Base-by-base conservation (phyloP, 2,888 invertebrate species). In the Himalopsyche anomala region DNA sequence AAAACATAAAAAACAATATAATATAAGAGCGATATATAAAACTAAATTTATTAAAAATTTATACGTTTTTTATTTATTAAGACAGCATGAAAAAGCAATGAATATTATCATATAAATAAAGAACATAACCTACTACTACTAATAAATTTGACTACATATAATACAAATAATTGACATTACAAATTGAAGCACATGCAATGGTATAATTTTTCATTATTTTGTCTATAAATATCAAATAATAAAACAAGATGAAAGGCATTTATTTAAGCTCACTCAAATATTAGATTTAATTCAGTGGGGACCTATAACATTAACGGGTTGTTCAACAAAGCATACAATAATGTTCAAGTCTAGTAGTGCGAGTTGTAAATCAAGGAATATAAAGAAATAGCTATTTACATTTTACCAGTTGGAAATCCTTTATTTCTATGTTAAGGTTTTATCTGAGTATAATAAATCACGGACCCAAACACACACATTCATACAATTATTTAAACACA, bases 351-450 rank as follows among this genome's bases (percentile, higher is more conserved):
- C 74, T 12, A 74, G 38, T 38, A 74, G 11, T 74, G 38, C 11
- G 28, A 36, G 74, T 2, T 36, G 74, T 74, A 74, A 74, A 74
- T 74, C 85, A 86, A 82, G 81, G 62, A 86, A 87, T 54, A 84
- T 81, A 87, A 86, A 87, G 87, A 86, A 85, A 87, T 81, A 74
- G 83, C 42, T 87, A 86, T 87, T 86, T 86, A 87, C 87, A 86
- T 85, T 85, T 85, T 74, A 69, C 86, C 86, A 56, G 84, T 51
- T 83, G 45, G 82, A 86, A 87, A 87, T 86, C 87, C 87, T 87
- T 87, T 87, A 87, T 86, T 87, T 87, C 87, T 83, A 80, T 85
- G 86, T 87, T 83, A 87, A 84, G 87, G 87, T 85, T 87, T 87
- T 87, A 87, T 87, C 87, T 87, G 62, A 84, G 69, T 79, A 83